These are phyloP conservation scores for Drosophila meridiana DNA, from an alignment of 2,888 invertebrate species.

Conservation along the genomic window DNA sequence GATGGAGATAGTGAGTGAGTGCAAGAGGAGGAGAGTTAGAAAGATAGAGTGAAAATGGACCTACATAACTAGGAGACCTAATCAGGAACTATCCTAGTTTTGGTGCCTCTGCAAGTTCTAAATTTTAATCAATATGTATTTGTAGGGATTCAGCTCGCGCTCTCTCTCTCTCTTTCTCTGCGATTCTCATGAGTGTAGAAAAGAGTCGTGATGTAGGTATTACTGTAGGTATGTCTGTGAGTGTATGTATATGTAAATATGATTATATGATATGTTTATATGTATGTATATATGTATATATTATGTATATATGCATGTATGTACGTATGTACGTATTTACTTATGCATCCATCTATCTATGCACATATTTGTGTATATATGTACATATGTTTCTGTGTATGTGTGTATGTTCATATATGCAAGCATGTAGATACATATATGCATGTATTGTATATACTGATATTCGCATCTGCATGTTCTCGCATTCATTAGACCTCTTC, in stretches of 20 bases:
- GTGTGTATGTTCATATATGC: too few species aligned
- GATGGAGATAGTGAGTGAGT: not conserved
- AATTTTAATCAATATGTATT: not conserved
- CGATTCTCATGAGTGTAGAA: not conserved
- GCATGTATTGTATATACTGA: not conserved
- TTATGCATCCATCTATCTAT: not conserved
- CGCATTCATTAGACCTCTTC: not conserved
- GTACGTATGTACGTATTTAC: not conserved
- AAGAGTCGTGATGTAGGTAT: too few species aligned
- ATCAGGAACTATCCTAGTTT: too few species aligned
- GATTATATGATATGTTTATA: not conserved
- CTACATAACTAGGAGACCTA: too few species aligned
- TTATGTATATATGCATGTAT: not conserved
- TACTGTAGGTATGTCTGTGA: too few species aligned
- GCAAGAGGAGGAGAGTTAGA: not conserved
- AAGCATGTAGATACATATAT: too few species aligned
- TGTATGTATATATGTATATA: not conserved
- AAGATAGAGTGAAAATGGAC: too few species aligned
- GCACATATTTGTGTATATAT: too few species aligned
- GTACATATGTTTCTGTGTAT: too few species aligned
- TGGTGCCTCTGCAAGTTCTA: not conserved
- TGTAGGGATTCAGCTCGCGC: not conserved
- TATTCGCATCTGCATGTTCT: not conserved
- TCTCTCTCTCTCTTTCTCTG: not conserved
- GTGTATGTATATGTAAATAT: not conserved